A percentile compares a stretch with the other conserved stretches of the same genome.
These are phyloP conservation scores for Cyrtonyx montezumae DNA, from an alignment of 2,113 vertebrate species.

Conservation along the genomic window DNA sequence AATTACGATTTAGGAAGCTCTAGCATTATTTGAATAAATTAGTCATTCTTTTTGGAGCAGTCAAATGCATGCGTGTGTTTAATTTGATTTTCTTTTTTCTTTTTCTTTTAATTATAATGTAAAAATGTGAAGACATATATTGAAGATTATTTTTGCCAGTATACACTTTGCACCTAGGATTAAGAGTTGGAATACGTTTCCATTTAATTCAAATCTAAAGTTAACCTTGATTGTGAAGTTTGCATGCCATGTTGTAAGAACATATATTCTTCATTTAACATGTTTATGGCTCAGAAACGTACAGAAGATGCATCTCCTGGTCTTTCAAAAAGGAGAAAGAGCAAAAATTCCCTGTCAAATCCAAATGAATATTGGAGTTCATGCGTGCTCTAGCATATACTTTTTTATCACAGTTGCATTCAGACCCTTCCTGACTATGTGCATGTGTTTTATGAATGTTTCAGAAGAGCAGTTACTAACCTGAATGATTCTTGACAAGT, in stretches of 20 bases:
- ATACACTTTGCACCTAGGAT: background rate
- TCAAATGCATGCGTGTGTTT: background rate
- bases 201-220: background rate
- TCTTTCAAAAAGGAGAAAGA: background rate
- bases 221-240: background rate
- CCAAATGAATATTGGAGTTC: background rate
- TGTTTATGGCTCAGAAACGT: background rate
- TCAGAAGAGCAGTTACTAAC: constrained; percentile 75
- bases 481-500: constrained; percentile 84
- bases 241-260: background rate
- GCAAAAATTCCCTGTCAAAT: background rate
- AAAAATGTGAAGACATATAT: background rate
- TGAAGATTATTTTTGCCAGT: background rate
- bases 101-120: background rate
- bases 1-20: constrained; percentile 16
- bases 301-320: background rate
- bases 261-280: background rate
- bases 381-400: background rate
- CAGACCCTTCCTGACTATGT: background rate
- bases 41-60: background rate
- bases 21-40: constrained; percentile 14
- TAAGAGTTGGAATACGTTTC: background rate
- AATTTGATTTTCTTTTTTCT: background rate
- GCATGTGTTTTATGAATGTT: constrained; percentile 72
- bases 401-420: background rate